phyloP scores from a whole-genome alignment of 2,888 invertebrate genomes.

The Alcis repandata region DNA sequence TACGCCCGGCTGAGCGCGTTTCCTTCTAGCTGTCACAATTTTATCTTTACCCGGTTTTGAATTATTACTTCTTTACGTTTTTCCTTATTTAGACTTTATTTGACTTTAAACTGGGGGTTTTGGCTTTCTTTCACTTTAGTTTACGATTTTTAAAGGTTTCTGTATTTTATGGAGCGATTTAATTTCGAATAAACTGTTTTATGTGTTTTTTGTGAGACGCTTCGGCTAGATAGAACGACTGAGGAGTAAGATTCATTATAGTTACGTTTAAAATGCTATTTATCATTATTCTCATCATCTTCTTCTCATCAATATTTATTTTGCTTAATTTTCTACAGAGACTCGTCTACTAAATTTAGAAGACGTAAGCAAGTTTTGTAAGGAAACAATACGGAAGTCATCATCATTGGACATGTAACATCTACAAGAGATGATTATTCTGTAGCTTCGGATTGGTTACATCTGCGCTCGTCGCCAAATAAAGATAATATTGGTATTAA shows the following conservation, averaged over 20 bases:
- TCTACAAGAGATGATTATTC: no score
- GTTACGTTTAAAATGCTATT: no score
- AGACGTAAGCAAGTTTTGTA: no score
- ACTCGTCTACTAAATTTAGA: no score
- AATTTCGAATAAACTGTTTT: background rate
- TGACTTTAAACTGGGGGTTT: constrained; percentile 49
- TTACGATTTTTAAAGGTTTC: background rate
- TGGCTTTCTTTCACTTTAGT: constrained; percentile 15
- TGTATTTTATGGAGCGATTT: background rate
- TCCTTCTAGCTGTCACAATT: constrained; percentile 74
- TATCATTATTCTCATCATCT: no score
- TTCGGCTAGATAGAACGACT: background rate
- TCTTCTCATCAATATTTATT: no score
- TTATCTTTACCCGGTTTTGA: constrained; percentile 71
- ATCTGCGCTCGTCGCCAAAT: no score
- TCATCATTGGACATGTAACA: no score
- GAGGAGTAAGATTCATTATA: background rate
- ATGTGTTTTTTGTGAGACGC: background rate
- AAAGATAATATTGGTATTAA: no score
- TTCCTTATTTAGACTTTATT: constrained; percentile 62
- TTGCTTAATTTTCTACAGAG: no score
- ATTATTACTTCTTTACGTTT: constrained; percentile 67
- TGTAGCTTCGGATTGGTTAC: no score
- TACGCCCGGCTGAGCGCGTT: constrained; percentile 69
- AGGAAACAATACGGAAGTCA: no score